These are phyloP conservation scores for Scartelaos histophorus DNA, from an alignment of 2,113 vertebrate genomes.

Conservation along the genomic window DNA sequence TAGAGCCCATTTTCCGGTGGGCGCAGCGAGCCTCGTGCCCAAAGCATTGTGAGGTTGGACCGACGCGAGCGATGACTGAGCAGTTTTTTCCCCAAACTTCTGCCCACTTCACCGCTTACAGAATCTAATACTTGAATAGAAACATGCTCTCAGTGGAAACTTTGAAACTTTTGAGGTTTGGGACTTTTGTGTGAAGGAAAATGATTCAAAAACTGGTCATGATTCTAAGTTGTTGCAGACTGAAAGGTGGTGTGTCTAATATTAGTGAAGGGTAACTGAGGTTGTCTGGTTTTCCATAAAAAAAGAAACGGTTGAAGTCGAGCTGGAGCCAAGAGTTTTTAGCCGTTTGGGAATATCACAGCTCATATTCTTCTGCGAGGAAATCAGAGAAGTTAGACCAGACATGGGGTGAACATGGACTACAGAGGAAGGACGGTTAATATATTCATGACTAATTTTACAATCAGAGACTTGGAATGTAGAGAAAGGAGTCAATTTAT, in stretches of 20 bases:
- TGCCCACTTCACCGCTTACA: slow-evolving; percentile 41
- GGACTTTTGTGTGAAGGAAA: slow-evolving; percentile 61
- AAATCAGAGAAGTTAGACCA: not conserved
- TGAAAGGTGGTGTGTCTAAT: slow-evolving; percentile 47
- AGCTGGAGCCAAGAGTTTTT: not conserved
- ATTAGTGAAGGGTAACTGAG: slow-evolving; percentile 36
- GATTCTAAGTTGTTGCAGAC: slow-evolving; percentile 41
- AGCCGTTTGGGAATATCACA: not conserved
- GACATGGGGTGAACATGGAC: no score
- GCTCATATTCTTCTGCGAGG: not conserved
- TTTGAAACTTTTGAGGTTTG: slow-evolving; percentile 55
- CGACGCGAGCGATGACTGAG: slow-evolving; percentile 48
- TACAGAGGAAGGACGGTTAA: no score
- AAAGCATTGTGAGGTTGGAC: slow-evolving; percentile 50
- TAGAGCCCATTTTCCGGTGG: slow-evolving; percentile 51
- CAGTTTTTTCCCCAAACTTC: slow-evolving; percentile 55
- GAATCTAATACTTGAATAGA: slow-evolving; percentile 56
- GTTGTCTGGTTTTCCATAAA: slow-evolving; percentile 11
- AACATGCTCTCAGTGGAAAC: slow-evolving; percentile 70
- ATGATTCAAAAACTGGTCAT: slow-evolving; percentile 48
- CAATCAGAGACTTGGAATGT: no score
- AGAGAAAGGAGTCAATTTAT: no score
- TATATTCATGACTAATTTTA: not conserved
- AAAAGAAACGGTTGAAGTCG: not conserved
- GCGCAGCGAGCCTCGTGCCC: slow-evolving; percentile 49